These are phyloP conservation scores for Rhagonycha fulva DNA, from an alignment of 2,888 invertebrate species.

Conservation along the genomic window DNA sequence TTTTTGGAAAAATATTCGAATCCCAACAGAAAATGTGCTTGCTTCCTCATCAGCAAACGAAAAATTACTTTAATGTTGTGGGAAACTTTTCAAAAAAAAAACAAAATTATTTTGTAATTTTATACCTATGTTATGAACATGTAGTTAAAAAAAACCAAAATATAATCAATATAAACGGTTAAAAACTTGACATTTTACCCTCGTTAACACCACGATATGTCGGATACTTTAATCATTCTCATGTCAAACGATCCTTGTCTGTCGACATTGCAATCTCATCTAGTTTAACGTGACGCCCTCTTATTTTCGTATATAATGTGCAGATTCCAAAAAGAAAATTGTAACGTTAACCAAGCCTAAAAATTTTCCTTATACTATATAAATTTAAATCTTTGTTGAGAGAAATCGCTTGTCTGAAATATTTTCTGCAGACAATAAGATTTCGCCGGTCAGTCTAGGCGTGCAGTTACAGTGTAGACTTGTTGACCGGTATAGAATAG, in stretches of 20 bases:
- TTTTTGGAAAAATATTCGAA: background rate
- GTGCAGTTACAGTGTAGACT: too few species aligned
- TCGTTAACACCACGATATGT: background rate
- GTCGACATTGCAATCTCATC: conserved; percentile 7
- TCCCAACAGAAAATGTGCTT: background rate
- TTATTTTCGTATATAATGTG: conserved; percentile 1
- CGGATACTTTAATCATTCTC: conserved; percentile 6
- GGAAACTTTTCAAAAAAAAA: background rate
- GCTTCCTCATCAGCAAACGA: background rate
- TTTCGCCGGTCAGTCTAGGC: background rate
- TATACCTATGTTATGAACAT: background rate
- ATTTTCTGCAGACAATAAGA: background rate
- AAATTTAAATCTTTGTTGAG: background rate
- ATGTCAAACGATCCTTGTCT: conserved; percentile 11
- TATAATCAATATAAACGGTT: background rate
- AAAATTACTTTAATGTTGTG: background rate
- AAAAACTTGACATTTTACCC: background rate
- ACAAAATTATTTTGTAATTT: background rate
- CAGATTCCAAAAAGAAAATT: background rate
- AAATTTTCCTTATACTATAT: background rate
- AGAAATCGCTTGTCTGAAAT: background rate
- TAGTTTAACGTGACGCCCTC: background rate
- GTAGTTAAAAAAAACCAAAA: background rate
- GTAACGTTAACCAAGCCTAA: background rate
- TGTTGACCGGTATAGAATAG: too few species aligned